Evolutionary conservation across 2,888 invertebrate species (phyloP).

Genomic region (Pterostichus niger): DNA sequence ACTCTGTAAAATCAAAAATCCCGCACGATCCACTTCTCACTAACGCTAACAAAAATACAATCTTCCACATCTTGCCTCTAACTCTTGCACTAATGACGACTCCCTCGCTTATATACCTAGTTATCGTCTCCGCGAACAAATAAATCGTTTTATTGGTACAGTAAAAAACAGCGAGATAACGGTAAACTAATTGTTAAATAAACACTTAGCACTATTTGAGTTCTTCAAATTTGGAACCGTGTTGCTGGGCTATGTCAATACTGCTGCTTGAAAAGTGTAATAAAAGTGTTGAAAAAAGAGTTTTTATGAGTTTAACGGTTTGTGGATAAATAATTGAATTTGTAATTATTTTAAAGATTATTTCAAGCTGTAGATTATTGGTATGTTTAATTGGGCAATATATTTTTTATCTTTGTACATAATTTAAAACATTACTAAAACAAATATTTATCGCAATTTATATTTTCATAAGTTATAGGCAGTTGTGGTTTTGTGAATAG

Average conservation of each 20-base stretch:
- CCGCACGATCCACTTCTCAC: constrained; percentile 50
- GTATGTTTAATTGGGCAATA: too few species aligned
- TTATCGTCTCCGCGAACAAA: constrained; percentile 16
- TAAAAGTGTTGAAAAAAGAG: constrained; percentile 34
- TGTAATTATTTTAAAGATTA: not conserved
- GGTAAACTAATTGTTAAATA: constrained; percentile 61
- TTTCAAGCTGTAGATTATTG: not conserved
- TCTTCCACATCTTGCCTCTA: constrained; percentile 53
- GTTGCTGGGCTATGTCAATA: constrained; percentile 18
- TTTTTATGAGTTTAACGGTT: constrained; percentile 30
- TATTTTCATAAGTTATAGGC: too few species aligned
- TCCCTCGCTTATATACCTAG: constrained; percentile 43
- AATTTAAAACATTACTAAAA: too few species aligned
- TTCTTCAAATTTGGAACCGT: constrained; percentile 53
- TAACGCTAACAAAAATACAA: constrained; percentile 47
- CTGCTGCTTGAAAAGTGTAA: constrained; percentile 26
- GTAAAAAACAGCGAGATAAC: constrained; percentile 49
- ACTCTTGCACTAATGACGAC: constrained; percentile 5
- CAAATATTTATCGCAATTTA: too few species aligned
- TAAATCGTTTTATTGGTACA: constrained; percentile 51
- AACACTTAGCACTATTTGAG: constrained; percentile 55
- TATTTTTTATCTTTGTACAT: too few species aligned
- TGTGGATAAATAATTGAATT: not conserved
- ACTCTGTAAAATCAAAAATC: constrained; percentile 68
- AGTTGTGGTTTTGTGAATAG: too few species aligned